Evolutionary conservation across 1,140 invertebrate species (phyloP).

Genomic region (Neotoxoptera formosana): DNA sequence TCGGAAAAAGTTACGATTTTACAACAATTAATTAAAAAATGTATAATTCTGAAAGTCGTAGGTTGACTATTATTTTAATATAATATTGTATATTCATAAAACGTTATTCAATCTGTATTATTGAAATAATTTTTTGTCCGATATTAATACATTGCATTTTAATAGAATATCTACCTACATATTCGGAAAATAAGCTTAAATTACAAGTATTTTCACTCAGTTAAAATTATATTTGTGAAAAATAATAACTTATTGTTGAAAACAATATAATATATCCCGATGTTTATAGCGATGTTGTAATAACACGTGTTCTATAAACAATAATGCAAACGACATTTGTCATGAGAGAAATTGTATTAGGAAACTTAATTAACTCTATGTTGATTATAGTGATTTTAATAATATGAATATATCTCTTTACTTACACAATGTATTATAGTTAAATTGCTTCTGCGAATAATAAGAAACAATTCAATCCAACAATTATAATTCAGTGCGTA

Average conservation of each 20-base stretch:
- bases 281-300: background rate
- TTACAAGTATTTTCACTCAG: background rate
- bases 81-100: background rate
- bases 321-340: background rate
- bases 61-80: background rate
- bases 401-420: background rate
- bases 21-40: background rate
- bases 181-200: too few relatives aligned
- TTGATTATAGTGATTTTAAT: background rate
- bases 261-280: background rate
- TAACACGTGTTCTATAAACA: background rate
- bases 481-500: constrained; percentile 1
- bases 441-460: background rate
- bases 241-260: background rate
- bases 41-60: background rate
- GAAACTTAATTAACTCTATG: background rate
- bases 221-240: background rate
- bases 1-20: background rate
- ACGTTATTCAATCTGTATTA: background rate
- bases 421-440: background rate
- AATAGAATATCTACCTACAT: background rate
- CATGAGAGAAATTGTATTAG: too few relatives aligned
- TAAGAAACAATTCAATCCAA: constrained; percentile 8
- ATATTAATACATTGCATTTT: background rate
- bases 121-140: background rate